Evolutionary conservation across 2,113 vertebrate species (phyloP), one percentile per base, ranked within the genome.

Genomic region (Eurystomus gularis): DNA sequence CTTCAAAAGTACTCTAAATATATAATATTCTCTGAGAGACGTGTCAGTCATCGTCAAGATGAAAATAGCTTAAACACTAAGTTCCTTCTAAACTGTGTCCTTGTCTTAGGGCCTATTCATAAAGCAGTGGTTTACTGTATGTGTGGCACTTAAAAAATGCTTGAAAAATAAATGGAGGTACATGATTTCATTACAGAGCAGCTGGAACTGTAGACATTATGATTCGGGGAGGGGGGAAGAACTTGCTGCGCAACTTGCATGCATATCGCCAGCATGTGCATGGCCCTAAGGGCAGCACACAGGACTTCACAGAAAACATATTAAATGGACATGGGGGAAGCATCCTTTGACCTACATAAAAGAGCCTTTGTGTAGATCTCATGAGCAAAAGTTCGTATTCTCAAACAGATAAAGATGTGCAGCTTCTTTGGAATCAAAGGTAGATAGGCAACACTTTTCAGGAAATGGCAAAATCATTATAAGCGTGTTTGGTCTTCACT

Each of bases 221-320:
- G 86, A 93, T 89, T 94, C 33, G 24, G 64, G 5, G 29, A n/a
- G 77, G 64, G 35, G 24, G 76, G 57, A 42, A 57, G 88, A 95
- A 96, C 95, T 97, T 94, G 95, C 97, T 98, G 97, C 98, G 97
- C 96, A 97, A 96, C 97, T 98, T 97, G 91, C 97, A 97, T 97
- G 97, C 93, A 72, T 96, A 97, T 96, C 85, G 8, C 94, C 97
- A 96, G 96, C 92, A 92, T 98, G 97, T 94, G 97, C 79, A 49
- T 95, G 97, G 97, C 97, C 98, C 97, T 98, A 94, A 98, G 98
- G 98, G 98, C 97, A 98, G 93, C 97, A 97, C 66, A 94, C 69
- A 94, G 94, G 97, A 97, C 98, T 98, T 98, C 98, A 98, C 97
- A 98, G 97, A 94, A 97, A 98, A 98, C 98, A 97, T 97, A 97